Base-by-base conservation (phyloP, 2,113 vertebrate genomes). In the Engraulis encrasicolus region DNA sequence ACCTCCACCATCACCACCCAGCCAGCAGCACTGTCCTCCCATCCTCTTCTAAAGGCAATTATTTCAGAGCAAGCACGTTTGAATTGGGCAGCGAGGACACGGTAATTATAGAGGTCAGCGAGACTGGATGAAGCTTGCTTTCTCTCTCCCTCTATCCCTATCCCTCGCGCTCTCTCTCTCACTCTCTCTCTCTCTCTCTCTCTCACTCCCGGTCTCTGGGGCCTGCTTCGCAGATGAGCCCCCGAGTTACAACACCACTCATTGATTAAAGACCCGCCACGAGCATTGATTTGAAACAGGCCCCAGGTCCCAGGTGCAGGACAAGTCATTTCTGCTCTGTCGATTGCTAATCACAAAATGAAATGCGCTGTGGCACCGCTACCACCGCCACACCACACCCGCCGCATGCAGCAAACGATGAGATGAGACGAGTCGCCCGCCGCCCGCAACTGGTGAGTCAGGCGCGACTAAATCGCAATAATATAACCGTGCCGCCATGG, bases 211-310 rank as follows among this genome's bases (percentile, higher is more conserved):
- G 81, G 89, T 89, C 89, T 87, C 54, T 83, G 81, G 86, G 84
- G 85, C 87, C 84, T 86, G 84, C 87, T 91, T 91, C 90, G 91
- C 89, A 86, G 89, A 92, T 85, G 88, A 93, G 91, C 90, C 90
- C 85, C 87, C 88, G 49, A 85, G 91, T 91, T 93, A 92, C 91
- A 92, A 89, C 90, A 90, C 86, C n/a, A 87, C 87, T 91, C 91
- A 94, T 93, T 92, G 94, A 94, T 93, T 93, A 90, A 91, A 89
- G 89, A 85, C 87, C 85, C 89, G 91, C 91, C 91, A 91, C 84
- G 78, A 84, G 89, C 92, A 92, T 91, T 92, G 94, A 95, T 93
- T 93, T 92, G 88, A 92, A 91, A 88, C 89, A 81, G 84, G n/a
- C n/a, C 86, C 81, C 84, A 90, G 90, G 91, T 92, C 87, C 85